phyloP scores from a whole-genome alignment of 2,113 vertebrate genomes.

The Nothocercus julius region DNA sequence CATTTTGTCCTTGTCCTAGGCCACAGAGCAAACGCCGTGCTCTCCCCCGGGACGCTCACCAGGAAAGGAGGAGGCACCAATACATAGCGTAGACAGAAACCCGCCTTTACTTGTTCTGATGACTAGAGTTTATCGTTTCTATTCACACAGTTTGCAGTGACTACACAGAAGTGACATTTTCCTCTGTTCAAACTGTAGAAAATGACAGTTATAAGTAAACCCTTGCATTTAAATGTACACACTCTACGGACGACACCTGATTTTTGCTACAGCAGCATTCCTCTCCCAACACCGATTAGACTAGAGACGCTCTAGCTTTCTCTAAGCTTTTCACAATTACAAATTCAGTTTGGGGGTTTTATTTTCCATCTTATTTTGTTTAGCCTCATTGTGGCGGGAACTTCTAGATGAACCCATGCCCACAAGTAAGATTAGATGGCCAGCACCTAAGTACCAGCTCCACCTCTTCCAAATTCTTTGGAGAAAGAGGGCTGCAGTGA shows the following conservation, averaged over 20 bases:
- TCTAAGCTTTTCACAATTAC: no score
- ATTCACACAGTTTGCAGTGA: background rate
- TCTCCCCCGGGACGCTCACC: constrained; percentile 13
- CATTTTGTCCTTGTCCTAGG: background rate
- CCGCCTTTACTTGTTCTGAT: constrained; percentile 25
- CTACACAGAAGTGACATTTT: constrained; percentile 13
- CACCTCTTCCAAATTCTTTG: background rate
- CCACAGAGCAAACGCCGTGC: background rate
- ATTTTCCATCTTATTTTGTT: background rate
- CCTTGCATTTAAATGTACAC: background rate
- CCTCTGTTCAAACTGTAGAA: background rate
- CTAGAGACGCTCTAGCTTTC: background rate
- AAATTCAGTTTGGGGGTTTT: background rate
- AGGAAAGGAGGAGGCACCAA: background rate
- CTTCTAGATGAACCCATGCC: background rate
- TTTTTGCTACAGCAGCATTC: background rate
- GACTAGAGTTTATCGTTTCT: constrained; percentile 11
- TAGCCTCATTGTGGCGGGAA: background rate
- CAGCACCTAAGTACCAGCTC: background rate
- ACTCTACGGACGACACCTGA: background rate
- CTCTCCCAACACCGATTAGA: background rate
- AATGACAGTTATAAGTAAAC: constrained; percentile 41
- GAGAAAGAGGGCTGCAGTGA: background rate
- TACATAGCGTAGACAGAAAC: constrained; percentile 16
- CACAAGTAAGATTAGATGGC: background rate